phyloP scores from a whole-genome alignment of 2,797 vertebrate genomes.

The Myotis planiceps region DNA sequence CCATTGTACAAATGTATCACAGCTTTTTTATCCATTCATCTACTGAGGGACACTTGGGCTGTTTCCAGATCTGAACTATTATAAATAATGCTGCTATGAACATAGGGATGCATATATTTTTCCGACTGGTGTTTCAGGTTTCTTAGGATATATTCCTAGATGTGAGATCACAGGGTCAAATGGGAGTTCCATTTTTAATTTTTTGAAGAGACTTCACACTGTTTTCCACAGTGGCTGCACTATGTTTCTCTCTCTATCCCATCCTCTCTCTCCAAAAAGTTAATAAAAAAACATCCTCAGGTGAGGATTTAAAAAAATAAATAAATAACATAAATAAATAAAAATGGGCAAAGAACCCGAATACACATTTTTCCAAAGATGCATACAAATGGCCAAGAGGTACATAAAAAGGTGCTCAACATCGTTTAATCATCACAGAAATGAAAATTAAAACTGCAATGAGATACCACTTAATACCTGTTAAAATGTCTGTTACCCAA shows the following conservation, averaged over 20 bases:
- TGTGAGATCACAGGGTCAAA: not conserved
- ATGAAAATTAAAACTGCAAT: not conserved
- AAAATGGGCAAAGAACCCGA: not conserved
- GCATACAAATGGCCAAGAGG: not conserved
- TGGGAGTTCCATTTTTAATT: not conserved
- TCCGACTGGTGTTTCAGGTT: not conserved
- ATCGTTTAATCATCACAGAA: not conserved
- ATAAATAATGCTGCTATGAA: not conserved
- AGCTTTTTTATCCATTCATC: not conserved
- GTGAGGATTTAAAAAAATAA: not conserved
- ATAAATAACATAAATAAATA: not conserved
- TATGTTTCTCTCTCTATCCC: not conserved
- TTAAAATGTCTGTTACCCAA: not conserved
- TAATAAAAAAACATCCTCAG: not conserved
- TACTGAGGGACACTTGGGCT: not conserved
- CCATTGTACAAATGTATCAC: not conserved
- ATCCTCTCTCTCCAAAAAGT: not conserved
- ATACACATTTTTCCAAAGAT: not conserved
- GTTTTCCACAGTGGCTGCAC: not conserved
- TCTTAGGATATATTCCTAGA: not conserved
- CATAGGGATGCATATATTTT: not conserved
- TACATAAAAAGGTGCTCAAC: not conserved
- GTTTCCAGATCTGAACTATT: not conserved
- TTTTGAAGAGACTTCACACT: not conserved
- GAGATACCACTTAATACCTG: not conserved